phyloP scores from a whole-genome alignment of 2,797 vertebrate genomes.

The Onychomys torridus region DNA sequence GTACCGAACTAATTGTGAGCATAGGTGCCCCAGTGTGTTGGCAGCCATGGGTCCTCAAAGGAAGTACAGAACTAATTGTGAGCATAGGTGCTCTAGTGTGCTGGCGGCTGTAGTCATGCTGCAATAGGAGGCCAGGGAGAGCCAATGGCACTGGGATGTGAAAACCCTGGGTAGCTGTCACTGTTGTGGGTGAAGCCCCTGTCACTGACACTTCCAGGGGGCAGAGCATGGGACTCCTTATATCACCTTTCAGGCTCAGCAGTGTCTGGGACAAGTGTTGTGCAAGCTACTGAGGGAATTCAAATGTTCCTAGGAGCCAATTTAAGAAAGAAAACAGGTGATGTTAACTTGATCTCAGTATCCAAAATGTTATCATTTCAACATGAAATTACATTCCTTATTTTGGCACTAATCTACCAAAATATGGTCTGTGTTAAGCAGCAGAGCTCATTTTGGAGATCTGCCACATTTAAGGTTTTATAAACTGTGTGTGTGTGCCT shows the following conservation, averaged over 20 bases:
- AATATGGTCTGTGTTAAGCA: not conserved
- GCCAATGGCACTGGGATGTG: not conserved
- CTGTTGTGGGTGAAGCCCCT: not conserved
- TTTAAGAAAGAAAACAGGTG: not conserved
- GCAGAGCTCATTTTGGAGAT: not conserved
- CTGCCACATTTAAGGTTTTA: not conserved
- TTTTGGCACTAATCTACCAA: not conserved
- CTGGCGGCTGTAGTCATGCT: not conserved
- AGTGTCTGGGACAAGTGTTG: not conserved
- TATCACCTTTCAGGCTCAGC: too few species aligned
- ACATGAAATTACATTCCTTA: not conserved
- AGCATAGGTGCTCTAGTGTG: not conserved
- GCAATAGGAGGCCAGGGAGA: not conserved
- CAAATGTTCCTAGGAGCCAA: not conserved
- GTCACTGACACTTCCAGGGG: not conserved
- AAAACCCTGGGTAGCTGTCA: not conserved
- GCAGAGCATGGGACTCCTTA: not conserved
- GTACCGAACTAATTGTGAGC: too few species aligned
- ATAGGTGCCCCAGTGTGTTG: not conserved
- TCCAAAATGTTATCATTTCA: constrained; percentile 22
- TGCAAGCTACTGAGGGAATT: not conserved
- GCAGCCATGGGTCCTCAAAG: not conserved
- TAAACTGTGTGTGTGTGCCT: not conserved
- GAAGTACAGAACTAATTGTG: too few species aligned
- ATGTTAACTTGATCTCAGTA: not conserved